phyloP scores from a whole-genome alignment of 2,797 vertebrate genomes.

The Trichosurus vulpecula region DNA sequence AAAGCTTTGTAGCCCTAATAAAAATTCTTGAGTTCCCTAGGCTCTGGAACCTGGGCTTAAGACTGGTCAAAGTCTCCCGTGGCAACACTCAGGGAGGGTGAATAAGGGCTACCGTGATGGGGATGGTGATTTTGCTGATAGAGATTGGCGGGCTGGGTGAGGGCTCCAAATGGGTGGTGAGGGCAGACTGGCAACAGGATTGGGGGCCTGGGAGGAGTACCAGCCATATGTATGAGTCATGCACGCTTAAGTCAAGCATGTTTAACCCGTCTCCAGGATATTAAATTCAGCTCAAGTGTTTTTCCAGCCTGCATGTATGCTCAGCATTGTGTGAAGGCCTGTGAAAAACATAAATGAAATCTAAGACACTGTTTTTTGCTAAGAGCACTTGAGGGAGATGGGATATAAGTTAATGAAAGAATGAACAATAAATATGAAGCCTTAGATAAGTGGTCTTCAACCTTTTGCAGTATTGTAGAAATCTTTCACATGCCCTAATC shows the following conservation, averaged over 20 bases:
- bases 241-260: not conserved
- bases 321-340: not conserved
- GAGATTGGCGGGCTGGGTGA: not conserved
- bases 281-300: not conserved
- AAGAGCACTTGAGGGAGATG: not conserved
- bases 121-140: not conserved
- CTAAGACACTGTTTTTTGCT: not conserved
- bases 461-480: not conserved
- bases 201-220: not conserved
- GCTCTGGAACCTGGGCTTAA: not conserved
- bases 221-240: not conserved
- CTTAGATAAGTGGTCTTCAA: not conserved
- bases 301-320: not conserved
- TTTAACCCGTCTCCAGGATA: not conserved
- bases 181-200: not conserved
- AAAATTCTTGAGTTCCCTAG: not conserved
- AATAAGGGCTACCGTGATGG: not conserved
- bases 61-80: not conserved
- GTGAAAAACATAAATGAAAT: not conserved
- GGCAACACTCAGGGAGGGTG: not conserved
- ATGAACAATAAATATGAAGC: not conserved
- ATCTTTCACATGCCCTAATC: not conserved
- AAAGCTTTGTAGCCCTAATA: not conserved
- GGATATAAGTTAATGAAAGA: not conserved
- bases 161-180: not conserved